Base-by-base conservation (phyloP, 2,888 invertebrate genomes). In the Heliconius hortense region DNA sequence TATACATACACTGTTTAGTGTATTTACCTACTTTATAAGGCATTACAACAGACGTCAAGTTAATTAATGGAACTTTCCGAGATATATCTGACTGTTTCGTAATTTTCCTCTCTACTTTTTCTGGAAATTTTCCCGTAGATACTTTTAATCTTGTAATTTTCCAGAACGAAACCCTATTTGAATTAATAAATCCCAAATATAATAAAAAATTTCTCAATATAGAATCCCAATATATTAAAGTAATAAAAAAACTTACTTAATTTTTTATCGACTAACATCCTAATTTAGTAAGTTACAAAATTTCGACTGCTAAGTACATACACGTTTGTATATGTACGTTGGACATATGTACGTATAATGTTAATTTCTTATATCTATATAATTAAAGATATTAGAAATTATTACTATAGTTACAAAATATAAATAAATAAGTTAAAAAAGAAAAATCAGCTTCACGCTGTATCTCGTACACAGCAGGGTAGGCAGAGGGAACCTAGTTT, bases 11-110 rank as follows among this genome's bases (percentile, higher is more conserved):
- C 35, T 10, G 21, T 59, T 7, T 56, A 56, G n/a, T 18, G n/a
- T 35, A 13, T 21, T 31, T 64, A 35, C 35, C n/a, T 10, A 64
- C 4, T 35, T 13, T 13, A 64, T 64, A n/a, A 39, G 15, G 0
- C 15, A 66, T 1, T 24, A 39, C 15, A 66, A 66, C 39, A n/a
- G 64, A 13, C 15, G 11, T 66, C 13, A 35, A 15, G 2, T 66
- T 66, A 66, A 66, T 66, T 39, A 39, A 39, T 64, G 35, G 64
- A 31, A 31, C 13, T 4, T 66, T 66, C 39, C 64, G 64, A 66
- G 39, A 39, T 31, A 66, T n/a, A 24, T 66, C 24, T 66, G n/a
- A 39, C 39, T 59, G 13, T 64, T 39, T 4, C 35, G n/a, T 35
- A 64, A 24, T 66, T 39, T 66, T 39, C 15, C 24, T 26, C 15